phyloP scores from a whole-genome alignment of 2,888 invertebrate genomes.

The Uloborus plumipes region DNA sequence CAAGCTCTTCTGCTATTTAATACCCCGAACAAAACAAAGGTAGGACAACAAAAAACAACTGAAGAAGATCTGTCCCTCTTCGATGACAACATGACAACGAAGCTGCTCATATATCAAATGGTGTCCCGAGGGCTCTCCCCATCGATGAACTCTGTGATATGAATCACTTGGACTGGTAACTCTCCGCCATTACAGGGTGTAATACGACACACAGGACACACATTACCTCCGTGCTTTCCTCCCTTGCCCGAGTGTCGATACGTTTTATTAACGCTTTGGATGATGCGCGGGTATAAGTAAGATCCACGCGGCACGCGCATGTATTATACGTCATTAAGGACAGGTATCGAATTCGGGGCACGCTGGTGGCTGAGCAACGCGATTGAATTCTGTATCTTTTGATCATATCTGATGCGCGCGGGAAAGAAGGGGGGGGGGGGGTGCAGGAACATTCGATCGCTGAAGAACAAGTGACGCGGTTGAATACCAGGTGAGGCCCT shows the following conservation, averaged over 20 bases:
- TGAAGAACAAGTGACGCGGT: no score
- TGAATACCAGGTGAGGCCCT: no score
- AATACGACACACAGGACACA: background rate
- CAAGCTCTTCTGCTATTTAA: slow-evolving; percentile 4
- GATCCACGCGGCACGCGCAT: slow-evolving; percentile 43
- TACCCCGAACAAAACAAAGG: background rate
- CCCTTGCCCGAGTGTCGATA: slow-evolving; percentile 17
- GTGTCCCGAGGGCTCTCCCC: background rate
- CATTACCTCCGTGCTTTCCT: background rate
- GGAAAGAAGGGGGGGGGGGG: no score
- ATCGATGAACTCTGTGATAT: slow-evolving; percentile 6
- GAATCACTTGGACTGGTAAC: slow-evolving; percentile 13
- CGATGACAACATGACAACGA: slow-evolving; percentile 51
- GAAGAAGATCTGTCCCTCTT: slow-evolving; percentile 39
- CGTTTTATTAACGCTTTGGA: slow-evolving; percentile 43
- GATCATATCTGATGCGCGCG: no score
- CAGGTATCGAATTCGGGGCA: slow-evolving; percentile 34
- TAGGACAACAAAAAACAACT: no score
- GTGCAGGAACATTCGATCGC: no score
- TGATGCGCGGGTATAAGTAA: background rate
- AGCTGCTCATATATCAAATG: slow-evolving; percentile 31
- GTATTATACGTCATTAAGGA: slow-evolving; percentile 48
- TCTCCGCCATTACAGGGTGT: background rate
- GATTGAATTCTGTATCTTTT: slow-evolving; percentile 18
- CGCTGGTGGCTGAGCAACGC: slow-evolving; percentile 16